Evolutionary conservation across 2,888 invertebrate genomes (phyloP).

Genomic region (Brachypalpus laphriformis): DNA sequence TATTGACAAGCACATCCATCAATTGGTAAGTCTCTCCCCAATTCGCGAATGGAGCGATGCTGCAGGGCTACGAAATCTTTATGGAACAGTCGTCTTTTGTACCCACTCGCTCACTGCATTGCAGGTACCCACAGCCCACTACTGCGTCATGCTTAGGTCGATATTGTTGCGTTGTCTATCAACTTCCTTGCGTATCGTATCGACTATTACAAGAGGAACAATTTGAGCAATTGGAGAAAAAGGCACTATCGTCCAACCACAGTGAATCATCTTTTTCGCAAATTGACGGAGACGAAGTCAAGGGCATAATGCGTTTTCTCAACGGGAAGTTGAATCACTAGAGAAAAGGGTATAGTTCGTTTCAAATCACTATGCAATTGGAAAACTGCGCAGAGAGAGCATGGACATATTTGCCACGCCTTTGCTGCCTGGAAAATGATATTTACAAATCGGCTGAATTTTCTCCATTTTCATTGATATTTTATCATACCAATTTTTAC

Average conservation of each 20-base stretch:
- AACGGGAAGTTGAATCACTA: slow-evolving; percentile 16
- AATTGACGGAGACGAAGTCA: slow-evolving; percentile 13
- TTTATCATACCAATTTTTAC: no score
- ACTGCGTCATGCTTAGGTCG: slow-evolving; percentile 12
- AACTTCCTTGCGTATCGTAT: no score
- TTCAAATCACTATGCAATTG: no score
- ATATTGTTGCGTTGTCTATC: slow-evolving; percentile 9
- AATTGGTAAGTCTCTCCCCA: slow-evolving; percentile 11
- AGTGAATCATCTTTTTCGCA: slow-evolving; percentile 2
- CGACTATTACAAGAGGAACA: slow-evolving; percentile 4
- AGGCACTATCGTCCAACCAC: not conserved
- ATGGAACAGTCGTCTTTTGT: slow-evolving; percentile 6
- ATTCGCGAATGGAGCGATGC: slow-evolving; percentile 21
- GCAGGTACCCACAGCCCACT: slow-evolving; percentile 8
- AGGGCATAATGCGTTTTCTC: slow-evolving; percentile 18
- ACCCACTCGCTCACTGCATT: slow-evolving; percentile 16
- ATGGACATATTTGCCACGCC: no score
- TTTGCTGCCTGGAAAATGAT: no score
- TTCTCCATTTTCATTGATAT: no score
- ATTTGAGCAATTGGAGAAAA: not conserved
- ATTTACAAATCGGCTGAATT: no score
- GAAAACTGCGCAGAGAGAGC: no score
- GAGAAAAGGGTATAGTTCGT: slow-evolving; percentile 21
- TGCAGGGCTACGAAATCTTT: slow-evolving; percentile 5
- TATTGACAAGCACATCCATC: slow-evolving; percentile 27